Conservation (phyloP, 2,888 invertebrate genomes). For the Stenurella melanura region DNA sequence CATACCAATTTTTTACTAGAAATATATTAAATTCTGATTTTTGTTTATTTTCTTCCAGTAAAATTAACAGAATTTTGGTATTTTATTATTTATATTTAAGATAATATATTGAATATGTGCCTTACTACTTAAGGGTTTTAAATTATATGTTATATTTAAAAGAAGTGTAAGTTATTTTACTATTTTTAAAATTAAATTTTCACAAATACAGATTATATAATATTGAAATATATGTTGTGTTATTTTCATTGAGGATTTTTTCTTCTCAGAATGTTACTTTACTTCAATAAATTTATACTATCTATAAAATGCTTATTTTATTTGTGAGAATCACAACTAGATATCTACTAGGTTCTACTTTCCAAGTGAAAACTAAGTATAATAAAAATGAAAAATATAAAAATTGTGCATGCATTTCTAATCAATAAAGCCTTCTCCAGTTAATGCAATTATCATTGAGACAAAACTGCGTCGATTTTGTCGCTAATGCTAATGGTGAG, state of each 20-base stretch:
- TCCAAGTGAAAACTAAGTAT: too few species aligned
- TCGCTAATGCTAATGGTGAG: too few species aligned
- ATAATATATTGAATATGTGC: slow-evolving; percentile 43
- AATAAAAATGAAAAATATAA: too few species aligned
- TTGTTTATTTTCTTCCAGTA: slow-evolving; percentile 27
- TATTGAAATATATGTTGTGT: slow-evolving; percentile 27
- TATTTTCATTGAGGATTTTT: slow-evolving; percentile 22
- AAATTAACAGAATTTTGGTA: slow-evolving; percentile 34
- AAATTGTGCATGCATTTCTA: too few species aligned
- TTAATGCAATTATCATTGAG: too few species aligned
- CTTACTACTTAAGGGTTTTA: slow-evolving; percentile 46
- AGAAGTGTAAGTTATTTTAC: slow-evolving; percentile 51
- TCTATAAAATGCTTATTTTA: not conserved
- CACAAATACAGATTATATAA: slow-evolving; percentile 40
- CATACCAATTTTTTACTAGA: slow-evolving; percentile 44
- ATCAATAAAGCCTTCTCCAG: too few species aligned
- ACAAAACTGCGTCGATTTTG: too few species aligned
- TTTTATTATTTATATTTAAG: slow-evolving; percentile 29
- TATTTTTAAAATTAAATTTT: slow-evolving; percentile 47
- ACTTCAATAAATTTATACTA: slow-evolving; percentile 24
- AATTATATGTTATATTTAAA: slow-evolving; percentile 36
- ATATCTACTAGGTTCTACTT: too few species aligned
- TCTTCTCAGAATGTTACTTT: slow-evolving; percentile 25
- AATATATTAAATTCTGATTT: slow-evolving; percentile 9
- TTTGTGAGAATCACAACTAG: too few species aligned